Evolutionary conservation across 2,888 invertebrate genomes (phyloP).

Genomic region (Lysandra coridon): DNA sequence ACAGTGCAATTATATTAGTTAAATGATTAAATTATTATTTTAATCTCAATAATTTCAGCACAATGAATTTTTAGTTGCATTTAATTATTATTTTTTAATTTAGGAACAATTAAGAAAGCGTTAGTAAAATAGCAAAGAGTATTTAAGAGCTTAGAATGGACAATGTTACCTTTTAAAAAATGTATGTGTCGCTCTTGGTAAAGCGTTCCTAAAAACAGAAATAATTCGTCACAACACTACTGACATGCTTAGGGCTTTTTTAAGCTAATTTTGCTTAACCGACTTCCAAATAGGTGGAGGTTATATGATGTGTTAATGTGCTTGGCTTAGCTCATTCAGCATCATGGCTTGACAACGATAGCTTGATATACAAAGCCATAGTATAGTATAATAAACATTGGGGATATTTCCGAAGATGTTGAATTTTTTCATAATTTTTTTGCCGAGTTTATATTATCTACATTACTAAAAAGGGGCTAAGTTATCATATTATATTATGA

Average conservation of each 20-base stretch:
- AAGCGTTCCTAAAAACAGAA: slow-evolving; percentile 86
- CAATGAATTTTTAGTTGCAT: neutral
- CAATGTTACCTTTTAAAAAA: slow-evolving; percentile 83
- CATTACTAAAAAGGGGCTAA: too few species aligned
- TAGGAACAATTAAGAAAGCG: neutral
- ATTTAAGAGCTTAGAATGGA: slow-evolving; percentile 46
- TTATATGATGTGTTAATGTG: neutral
- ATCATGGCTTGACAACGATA: neutral
- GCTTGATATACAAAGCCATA: neutral
- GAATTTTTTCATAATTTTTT: too few species aligned
- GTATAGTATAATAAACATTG: neutral
- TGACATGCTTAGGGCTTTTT: slow-evolving; percentile 52
- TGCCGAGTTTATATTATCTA: too few species aligned
- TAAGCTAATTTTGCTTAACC: neutral
- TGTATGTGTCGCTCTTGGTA: slow-evolving; percentile 92
- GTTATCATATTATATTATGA: too few species aligned
- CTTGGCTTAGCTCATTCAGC: neutral
- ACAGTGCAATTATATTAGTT: neutral
- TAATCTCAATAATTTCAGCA: neutral
- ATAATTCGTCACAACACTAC: slow-evolving; percentile 73
- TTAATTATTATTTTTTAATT: neutral
- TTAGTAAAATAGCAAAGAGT: neutral
- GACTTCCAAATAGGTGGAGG: neutral
- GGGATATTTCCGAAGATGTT: too few species aligned
- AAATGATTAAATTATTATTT: neutral